Conservation (phyloP, 1,140 invertebrate genomes). For the Drosophila virilis region DNA sequence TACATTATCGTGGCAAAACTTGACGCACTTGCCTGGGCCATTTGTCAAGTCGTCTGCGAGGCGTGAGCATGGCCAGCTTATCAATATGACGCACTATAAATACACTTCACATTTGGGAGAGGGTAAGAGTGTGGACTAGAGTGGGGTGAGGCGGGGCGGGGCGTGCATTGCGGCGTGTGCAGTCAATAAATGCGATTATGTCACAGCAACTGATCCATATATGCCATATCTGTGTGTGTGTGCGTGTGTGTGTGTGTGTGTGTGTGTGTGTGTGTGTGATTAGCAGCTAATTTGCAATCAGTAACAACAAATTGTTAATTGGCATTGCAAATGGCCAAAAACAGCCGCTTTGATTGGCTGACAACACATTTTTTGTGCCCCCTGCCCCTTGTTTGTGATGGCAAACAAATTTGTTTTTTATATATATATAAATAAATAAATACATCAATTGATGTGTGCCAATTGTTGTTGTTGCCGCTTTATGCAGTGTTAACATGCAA, state of each 20-base stretch:
- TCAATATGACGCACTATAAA: conserved; percentile 14
- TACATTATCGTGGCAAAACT: not conserved
- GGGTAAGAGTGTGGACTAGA: too few species aligned
- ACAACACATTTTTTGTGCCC: not conserved
- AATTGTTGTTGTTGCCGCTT: conserved; percentile 49
- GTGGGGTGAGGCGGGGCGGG: too few species aligned
- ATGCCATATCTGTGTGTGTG: not conserved
- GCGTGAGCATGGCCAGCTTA: conserved; percentile 19
- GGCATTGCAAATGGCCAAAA: conserved; percentile 11
- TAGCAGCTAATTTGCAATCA: conserved; percentile 69
- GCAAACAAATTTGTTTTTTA: conserved; percentile 58
- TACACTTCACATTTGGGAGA: not conserved
- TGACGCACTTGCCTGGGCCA: not conserved
- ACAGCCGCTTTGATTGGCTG: conserved; percentile 7
- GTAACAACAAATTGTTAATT: conserved; percentile 34
- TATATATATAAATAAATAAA: not conserved
- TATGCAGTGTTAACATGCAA: conserved; percentile 76
- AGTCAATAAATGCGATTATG: conserved; percentile 52
- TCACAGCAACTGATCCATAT: conserved; percentile 42
- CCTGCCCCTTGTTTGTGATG: conserved; percentile 57
- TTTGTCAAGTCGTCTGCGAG: conserved; percentile 18
- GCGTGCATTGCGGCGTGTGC: not conserved
- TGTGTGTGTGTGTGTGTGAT: conserved; percentile 9
- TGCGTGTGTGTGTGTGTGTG: not conserved
- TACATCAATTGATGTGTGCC: conserved; percentile 57